phyloP scores from a whole-genome alignment of 2,113 vertebrate genomes.

The Eurystomus gularis region DNA sequence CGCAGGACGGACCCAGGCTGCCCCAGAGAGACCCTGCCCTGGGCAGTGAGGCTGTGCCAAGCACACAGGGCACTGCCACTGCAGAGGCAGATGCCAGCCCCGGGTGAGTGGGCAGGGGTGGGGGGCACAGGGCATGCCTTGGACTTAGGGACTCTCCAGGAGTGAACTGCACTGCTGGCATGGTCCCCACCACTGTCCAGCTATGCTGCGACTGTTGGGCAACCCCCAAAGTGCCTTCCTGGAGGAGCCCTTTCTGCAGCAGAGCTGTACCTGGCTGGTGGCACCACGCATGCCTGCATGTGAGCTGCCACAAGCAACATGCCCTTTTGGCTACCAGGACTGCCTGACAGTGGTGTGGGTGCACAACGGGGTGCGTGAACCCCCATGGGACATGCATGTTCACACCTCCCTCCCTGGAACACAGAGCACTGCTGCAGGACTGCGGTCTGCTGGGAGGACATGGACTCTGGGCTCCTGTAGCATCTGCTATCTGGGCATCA shows the following conservation, averaged over 20 bases:
- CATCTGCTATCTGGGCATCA: constrained; percentile 11
- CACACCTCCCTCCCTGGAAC: not conserved
- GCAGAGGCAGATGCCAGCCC: not conserved
- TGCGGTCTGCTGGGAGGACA: not conserved
- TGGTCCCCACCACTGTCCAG: not conserved
- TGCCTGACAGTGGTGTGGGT: fast-evolving
- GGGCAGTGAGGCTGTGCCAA: fast-evolving
- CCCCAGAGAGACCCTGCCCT: fast-evolving
- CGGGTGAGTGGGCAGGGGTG: not conserved
- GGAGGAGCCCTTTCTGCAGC: not conserved
- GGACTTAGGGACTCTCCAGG: not conserved
- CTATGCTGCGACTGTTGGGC: not conserved
- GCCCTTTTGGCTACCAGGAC: not conserved
- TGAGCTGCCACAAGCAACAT: not conserved
- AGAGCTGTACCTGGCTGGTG: fast-evolving
- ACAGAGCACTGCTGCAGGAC: not conserved
- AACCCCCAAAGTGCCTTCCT: fast-evolving
- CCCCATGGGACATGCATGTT: not conserved
- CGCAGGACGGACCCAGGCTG: not conserved
- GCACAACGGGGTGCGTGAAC: fast-evolving
- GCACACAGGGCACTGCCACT: not conserved
- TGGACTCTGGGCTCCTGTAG: not conserved
- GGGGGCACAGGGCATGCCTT: not conserved
- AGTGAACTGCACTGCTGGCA: not conserved
- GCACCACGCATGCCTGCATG: fast-evolving